Conservation (phyloP, 2,888 invertebrate species). For the Lasioglossum figueresi region DNA sequence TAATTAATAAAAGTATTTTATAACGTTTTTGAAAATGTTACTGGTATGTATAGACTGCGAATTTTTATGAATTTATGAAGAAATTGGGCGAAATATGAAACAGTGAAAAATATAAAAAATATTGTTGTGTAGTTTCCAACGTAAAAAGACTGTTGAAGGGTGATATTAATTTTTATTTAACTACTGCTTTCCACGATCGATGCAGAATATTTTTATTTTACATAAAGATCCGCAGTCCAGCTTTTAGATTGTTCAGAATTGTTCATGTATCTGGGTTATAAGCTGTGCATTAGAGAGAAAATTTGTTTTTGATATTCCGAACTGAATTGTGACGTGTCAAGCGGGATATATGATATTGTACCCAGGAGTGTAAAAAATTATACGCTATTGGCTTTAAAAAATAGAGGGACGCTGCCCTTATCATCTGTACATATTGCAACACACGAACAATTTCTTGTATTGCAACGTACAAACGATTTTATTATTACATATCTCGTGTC, state of each 20-base stretch:
- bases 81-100: too few species aligned
- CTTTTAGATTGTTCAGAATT: background rate
- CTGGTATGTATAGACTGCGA: too few species aligned
- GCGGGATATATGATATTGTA: constrained; percentile 7
- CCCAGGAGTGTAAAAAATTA: constrained; percentile 13
- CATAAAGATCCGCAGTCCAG: too few species aligned
- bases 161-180: too few species aligned
- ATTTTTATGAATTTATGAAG: too few species aligned
- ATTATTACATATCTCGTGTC: background rate
- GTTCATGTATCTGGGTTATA: background rate
- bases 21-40: background rate
- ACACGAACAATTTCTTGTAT: background rate
- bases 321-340: background rate
- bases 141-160: too few species aligned
- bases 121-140: too few species aligned
- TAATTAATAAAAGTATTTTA: background rate
- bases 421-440: background rate
- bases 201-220: too few species aligned
- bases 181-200: too few species aligned
- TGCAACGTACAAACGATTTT: background rate
- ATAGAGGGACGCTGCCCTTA: background rate
- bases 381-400: constrained; percentile 1
- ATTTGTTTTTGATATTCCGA: constrained; percentile 10
- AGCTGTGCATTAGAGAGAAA: background rate
- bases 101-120: too few species aligned